A percentile compares a stretch with the other conserved stretches of the same genome.
phyloP scores from a whole-genome alignment of 2,113 vertebrate species.

The Sprattus sprattus region DNA sequence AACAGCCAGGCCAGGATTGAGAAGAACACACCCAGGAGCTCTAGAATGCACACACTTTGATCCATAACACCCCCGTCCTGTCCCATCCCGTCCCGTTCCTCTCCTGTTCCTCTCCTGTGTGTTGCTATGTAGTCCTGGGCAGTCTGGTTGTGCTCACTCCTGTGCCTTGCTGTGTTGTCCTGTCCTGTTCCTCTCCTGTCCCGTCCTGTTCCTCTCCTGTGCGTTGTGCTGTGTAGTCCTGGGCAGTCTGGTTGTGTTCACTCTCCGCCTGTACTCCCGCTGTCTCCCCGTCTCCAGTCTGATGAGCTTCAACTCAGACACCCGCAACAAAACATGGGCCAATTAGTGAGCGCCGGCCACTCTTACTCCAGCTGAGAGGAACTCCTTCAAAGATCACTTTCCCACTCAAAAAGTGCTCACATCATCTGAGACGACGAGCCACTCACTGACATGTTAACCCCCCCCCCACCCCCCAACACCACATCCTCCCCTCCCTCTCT shows the following conservation, averaged over 20 bases:
- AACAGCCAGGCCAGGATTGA: conserved; percentile 49
- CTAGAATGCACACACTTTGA: conserved; percentile 28
- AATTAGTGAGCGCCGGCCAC: not conserved
- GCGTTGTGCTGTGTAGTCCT: not conserved
- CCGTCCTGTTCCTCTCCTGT: conserved; percentile 3
- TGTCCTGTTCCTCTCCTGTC: not conserved
- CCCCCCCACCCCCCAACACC: conserved; percentile 8
- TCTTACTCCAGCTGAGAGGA: not conserved
- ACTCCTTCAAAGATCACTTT: conserved; percentile 5
- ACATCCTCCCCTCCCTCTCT: not conserved
- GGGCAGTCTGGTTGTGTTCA: conserved; percentile 22
- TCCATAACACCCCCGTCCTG: conserved; percentile 36
- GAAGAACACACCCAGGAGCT: conserved; percentile 40
- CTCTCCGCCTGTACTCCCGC: conserved; percentile 27
- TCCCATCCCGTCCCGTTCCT: not conserved
- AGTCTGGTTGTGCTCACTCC: not conserved
- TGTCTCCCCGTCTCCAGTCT: not conserved
- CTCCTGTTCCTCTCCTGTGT: conserved; percentile 21
- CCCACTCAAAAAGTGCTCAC: conserved; percentile 25
- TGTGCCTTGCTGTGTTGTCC: not conserved
- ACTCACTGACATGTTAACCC: conserved; percentile 38
- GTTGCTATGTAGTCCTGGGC: not conserved
- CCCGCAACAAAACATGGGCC: conserved; percentile 7
- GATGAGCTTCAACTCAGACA: not conserved
- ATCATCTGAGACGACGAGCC: conserved; percentile 22